Evolutionary conservation across 1,140 invertebrate genomes (phyloP), one percentile per base, ranked within the genome.

Genomic region (Nasonia vitripennis): DNA sequence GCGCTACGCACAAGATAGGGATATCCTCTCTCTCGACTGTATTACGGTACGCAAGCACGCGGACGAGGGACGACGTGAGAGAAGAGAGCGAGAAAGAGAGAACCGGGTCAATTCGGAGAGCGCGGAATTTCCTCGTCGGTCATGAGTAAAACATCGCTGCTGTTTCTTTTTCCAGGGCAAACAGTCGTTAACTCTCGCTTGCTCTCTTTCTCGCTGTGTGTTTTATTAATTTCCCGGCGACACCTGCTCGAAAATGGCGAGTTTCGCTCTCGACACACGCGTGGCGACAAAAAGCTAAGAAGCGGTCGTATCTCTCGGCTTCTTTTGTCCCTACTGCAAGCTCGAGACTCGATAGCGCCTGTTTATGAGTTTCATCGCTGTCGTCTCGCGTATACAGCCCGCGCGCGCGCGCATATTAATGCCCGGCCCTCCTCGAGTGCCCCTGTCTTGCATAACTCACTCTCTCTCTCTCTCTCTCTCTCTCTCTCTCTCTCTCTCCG

Each of bases 381-480:
- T 82, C 77, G 34, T 37, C 34, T 37, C 34, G 85, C 83, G 71
- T 79, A 20, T 20, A 17, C 34, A 37, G 3, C 31, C 5, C 6
- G 79, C 9, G 23, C 68, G n/a, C 11, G 20, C 68, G 84, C 84
- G 67, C 55, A 70, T 55, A 78, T 78, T 78, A 84, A 84, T 71
- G 45, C 27, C 2, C 2, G 75, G 10, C 34, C 5, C 34, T 37
- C 34, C 81, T 51, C 51, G 10, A 75, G 71, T 62, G 51, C 34
- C 5, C 81, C 77, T 77, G 45, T 74, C 17, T 62, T n/a, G 2
- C 37, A 62, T 45, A 34, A 71, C 48, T 82, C n/a, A 27, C 45
- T 51, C 45, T 5, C 75, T n/a, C 67, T 27, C 48, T 2, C 6
- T 0, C 9, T 73, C 4, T 82, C 12, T 51, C 27, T 27, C 27